phyloP scores from a whole-genome alignment of 2,888 invertebrate species.

The Clusia tigrina region DNA sequence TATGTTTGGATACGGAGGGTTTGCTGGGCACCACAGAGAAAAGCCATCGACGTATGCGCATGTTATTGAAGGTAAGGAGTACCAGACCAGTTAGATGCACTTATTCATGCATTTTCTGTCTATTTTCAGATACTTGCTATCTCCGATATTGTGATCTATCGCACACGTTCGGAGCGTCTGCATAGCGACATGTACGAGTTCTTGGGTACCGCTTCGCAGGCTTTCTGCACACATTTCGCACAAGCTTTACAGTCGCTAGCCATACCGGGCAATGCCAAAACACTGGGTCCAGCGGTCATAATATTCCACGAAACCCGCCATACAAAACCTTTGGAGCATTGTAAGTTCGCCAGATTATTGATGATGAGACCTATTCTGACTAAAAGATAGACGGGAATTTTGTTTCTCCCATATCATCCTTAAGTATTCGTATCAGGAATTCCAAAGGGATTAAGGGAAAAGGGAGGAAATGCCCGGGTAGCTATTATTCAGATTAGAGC shows the following conservation, averaged over 20 bases:
- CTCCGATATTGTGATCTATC: conserved; percentile 80
- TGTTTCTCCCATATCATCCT: too few relatives aligned
- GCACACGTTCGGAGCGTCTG: conserved; percentile 77
- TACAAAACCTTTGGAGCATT: conserved; percentile 71
- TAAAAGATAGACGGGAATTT: too few relatives aligned
- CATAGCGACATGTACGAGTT: conserved; percentile 81
- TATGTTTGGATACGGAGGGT: conserved; percentile 85
- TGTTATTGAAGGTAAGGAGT: conserved; percentile 71
- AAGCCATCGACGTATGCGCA: conserved; percentile 66
- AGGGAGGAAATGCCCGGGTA: too few relatives aligned
- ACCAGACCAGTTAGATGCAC: conserved; percentile 8
- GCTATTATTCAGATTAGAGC: too few relatives aligned
- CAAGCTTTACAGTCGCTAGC: conserved; percentile 64
- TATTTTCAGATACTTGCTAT: conserved; percentile 73
- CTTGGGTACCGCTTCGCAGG: conserved; percentile 77
- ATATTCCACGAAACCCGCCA: conserved; percentile 82
- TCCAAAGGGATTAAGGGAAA: too few relatives aligned
- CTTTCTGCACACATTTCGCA: conserved; percentile 77
- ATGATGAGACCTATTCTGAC: too few relatives aligned
- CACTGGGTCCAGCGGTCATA: conserved; percentile 77
- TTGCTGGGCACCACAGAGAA: conserved; percentile 68
- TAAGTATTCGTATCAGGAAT: too few relatives aligned
- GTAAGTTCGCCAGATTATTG: too few relatives aligned
- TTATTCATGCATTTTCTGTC: neutral
- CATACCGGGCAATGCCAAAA: conserved; percentile 61